Evolutionary conservation across 2,888 invertebrate genomes (phyloP).

Genomic region (Furcula furcula): DNA sequence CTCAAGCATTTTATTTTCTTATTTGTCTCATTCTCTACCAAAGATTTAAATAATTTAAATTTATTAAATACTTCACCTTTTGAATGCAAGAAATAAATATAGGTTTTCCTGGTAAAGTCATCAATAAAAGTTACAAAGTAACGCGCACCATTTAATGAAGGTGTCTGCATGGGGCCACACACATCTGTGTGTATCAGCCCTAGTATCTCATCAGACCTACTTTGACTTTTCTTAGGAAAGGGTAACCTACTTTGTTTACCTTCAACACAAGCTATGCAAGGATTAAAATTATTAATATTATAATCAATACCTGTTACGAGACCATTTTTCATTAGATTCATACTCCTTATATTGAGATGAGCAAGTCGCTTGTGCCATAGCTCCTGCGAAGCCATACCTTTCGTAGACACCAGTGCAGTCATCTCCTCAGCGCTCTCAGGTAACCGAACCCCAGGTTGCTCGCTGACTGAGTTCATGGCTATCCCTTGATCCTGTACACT

Average conservation of each 20-base stretch:
- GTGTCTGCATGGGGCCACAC: conserved; percentile 12
- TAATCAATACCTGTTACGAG: conserved; percentile 13
- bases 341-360: conserved; percentile 12
- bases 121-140: conserved; percentile 15
- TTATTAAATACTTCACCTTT: too few relatives aligned
- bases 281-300: conserved; percentile 1
- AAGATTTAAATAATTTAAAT: too few relatives aligned
- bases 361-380: conserved; percentile 16
- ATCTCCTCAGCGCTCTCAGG: background rate
- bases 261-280: conserved; percentile 14
- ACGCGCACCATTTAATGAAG: conserved; percentile 6
- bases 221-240: conserved; percentile 8
- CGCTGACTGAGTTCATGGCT: background rate
- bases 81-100: too few relatives aligned
- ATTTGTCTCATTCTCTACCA: too few relatives aligned
- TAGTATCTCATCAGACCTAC: conserved; percentile 5
- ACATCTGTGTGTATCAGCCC: conserved; percentile 14
- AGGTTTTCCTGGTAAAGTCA: conserved; percentile 2
- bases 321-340: conserved; percentile 13
- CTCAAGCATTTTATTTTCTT: background rate
- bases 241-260: conserved; percentile 15
- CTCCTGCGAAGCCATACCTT: conserved; percentile 4
- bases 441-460: background rate
- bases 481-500: background rate
- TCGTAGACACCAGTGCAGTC: background rate